phyloP scores from a whole-genome alignment of 2,113 vertebrate species.

The Irena cyanogastra region DNA sequence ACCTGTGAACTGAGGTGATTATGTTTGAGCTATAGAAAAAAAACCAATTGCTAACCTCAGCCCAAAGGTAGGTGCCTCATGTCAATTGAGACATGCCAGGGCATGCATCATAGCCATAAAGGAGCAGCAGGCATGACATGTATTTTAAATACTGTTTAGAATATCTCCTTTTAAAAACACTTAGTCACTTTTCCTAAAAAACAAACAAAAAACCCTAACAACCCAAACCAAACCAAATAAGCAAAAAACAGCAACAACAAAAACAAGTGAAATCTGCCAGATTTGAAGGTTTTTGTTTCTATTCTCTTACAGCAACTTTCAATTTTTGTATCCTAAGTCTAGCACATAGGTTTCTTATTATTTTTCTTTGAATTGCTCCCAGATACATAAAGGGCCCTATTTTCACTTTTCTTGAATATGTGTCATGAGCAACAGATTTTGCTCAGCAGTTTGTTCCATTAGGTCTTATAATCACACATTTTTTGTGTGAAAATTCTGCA shows the following conservation, averaged over 20 bases:
- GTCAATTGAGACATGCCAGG: background rate
- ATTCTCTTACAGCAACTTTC: background rate
- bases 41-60: background rate
- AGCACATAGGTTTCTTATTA: background rate
- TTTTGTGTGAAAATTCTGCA: background rate
- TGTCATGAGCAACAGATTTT: background rate
- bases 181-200: background rate
- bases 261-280: background rate
- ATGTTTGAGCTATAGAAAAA: background rate
- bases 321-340: background rate
- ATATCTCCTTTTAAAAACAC: background rate
- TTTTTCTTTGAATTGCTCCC: background rate
- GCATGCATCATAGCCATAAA: background rate
- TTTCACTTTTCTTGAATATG: background rate
- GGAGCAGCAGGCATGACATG: background rate
- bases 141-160: background rate
- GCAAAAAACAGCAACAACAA: background rate
- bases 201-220: fast-evolving
- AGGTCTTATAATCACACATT: background rate
- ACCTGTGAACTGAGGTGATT: background rate
- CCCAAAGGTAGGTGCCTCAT: background rate
- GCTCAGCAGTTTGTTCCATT: background rate
- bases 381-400: background rate
- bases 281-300: background rate
- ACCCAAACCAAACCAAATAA: background rate